Evolutionary conservation across 2,888 invertebrate species (phyloP), one percentile per base, ranked within the genome.

Genomic region (Pandemis heparana): DNA sequence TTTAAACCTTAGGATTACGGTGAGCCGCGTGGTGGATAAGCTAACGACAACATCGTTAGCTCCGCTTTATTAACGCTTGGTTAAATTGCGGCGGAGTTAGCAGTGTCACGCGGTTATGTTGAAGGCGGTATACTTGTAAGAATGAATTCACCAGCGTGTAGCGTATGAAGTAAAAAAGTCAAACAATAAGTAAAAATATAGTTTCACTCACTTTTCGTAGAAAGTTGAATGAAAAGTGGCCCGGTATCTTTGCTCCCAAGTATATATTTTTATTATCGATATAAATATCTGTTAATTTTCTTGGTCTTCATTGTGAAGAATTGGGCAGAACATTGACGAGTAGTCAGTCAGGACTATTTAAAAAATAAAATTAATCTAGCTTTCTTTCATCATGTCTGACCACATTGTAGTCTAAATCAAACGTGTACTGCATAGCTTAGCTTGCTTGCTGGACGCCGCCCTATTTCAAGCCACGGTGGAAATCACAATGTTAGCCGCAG

Each of bases 401-500:
- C 14, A 60, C 5, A 12, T 61, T 16, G 16, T 41, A n/a, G 0
- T 10, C n/a, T 61, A n/a, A 14, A 60, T 38, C 23, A 32, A 32
- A 32, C 23, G 2, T 32, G 23, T 32, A 32, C n/a, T n/a, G 14
- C 8, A 16, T 41, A 43, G 41, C 43, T 43, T 46, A 4, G 32
- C 62, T 6, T 43, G 43, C 14, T 32, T n/a, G 38, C 51, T 51
- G 65, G 51, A 65, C 9, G n/a, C 51, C 32, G 38, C 32, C 73
- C 60, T 69, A 16, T 39, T 65, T 65, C 64, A 59, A 69, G 65
- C 65, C 46, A 74, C 60, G 46, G 66, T 66, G 66, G 78, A 80
- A 83, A 80, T 78, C 76, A 77, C 72, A 76, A 78, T 82, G 81
- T 83, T 79, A 76, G 77, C 80, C 81, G 73, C 87, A 88, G 82